Base-by-base conservation (phyloP, 1,140 invertebrate species). In the Cardiocondyla obscurior region DNA sequence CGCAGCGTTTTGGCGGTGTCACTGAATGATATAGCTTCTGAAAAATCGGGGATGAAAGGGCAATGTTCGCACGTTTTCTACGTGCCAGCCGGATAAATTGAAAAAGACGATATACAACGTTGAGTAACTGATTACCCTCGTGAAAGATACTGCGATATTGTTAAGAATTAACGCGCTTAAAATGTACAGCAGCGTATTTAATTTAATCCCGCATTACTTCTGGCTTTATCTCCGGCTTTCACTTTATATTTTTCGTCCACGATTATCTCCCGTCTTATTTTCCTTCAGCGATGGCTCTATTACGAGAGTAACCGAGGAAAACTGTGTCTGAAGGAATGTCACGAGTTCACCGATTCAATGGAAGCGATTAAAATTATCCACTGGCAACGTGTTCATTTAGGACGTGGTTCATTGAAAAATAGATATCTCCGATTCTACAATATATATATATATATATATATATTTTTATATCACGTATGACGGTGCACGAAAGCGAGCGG, bases 361-460 rank as follows among this genome's bases (percentile, higher is more conserved):
- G 46, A 30, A 12, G 30, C 16, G 36, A 69, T 79, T 19, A 53
- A 79, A 69, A 53, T 55, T 69, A 79, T 39, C 22, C 30, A 22
- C 16, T 36, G 74, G 19, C 22, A 16, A 30, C 49, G 14, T 12
- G 12, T 36, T 67, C 33, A 39, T 42, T 69, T 79, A 12, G 19
- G 0, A 42, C 12, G 5, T 19, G 6, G 6, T 12, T 39, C 22
- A n/a, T 39, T 46, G 16, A 6, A 5, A 64, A 16, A 65, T 30
- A 53, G 60, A 77, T 77, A 69, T 42, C 33, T 8, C 2, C 16
- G 42, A 62, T 25, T 55, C 28, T 33, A 72, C 12, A 55, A 25
- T 72, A 14, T 65, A 28, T 25, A 28, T 25, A n/a, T 64, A 39
- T n/a, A n/a, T n/a, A n/a, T n/a, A n/a, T n/a, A n/a, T n/a, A n/a